These are phyloP conservation scores for Anas platyrhynchos DNA, from an alignment of 2,113 vertebrate species.

Conservation along the genomic window DNA sequence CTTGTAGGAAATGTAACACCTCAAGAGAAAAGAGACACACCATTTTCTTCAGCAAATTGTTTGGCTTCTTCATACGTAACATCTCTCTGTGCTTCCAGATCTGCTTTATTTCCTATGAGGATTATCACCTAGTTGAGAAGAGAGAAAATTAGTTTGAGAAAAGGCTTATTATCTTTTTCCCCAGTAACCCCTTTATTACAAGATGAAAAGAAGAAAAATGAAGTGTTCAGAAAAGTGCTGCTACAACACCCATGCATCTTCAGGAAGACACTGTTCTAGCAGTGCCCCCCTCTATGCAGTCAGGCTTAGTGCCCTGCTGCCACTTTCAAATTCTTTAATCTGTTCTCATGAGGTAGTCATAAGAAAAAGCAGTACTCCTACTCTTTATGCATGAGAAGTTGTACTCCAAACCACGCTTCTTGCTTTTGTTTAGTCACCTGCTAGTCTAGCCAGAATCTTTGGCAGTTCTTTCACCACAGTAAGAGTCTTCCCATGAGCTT, in stretches of 20 bases:
- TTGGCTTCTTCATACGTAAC: conserved; percentile 99
- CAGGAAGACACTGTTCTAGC: not conserved
- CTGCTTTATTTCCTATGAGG: conserved; percentile 98
- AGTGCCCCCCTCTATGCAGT: too few relatives aligned
- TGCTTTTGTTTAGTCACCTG: not conserved
- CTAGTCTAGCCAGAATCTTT: not conserved
- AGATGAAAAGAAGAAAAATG: not conserved
- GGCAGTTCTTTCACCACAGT: not conserved
- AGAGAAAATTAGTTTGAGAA: conserved; percentile 31
- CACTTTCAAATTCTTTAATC: not conserved
- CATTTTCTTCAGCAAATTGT: conserved; percentile 98
- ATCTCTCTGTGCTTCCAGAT: conserved; percentile 97
- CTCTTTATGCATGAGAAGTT: not conserved
- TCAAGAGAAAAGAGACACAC: conserved; percentile 73
- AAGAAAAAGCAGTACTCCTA: not conserved
- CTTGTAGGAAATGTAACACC: not conserved
- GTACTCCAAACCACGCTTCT: not conserved
- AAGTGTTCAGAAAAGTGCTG: not conserved
- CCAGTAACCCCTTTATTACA: not conserved
- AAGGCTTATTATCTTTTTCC: not conserved
- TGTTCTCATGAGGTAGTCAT: not conserved
- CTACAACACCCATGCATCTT: not conserved
- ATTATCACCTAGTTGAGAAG: conserved; percentile 90
- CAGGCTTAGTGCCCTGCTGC: not conserved
- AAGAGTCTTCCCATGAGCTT: not conserved